These are phyloP conservation scores for Vannuccia rotundouncinata DNA, from an alignment of 2,888 invertebrate species.

Conservation along the genomic window DNA sequence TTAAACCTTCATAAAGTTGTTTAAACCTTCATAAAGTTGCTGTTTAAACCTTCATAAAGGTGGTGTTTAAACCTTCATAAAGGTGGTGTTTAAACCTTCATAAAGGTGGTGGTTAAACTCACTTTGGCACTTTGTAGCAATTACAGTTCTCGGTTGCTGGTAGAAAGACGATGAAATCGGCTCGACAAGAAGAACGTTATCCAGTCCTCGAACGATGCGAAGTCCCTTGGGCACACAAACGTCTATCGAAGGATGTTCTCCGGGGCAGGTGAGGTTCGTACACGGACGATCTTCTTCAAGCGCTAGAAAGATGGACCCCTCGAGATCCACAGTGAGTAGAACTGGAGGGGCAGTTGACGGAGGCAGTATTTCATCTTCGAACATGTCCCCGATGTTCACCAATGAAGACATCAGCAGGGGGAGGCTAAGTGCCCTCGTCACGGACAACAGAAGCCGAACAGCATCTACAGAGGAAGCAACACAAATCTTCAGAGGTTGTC, in stretches of 20 bases:
- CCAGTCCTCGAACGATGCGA: neutral
- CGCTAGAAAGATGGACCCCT: slow-evolving; percentile 64
- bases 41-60: no score
- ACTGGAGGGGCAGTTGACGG: slow-evolving; percentile 62
- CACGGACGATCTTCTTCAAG: slow-evolving; percentile 74
- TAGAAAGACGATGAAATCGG: no score
- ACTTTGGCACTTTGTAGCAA: no score
- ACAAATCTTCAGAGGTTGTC: no score
- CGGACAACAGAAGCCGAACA: no score
- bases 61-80: no score
- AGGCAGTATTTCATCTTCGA: slow-evolving; percentile 76
- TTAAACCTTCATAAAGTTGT: no score
- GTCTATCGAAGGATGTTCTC: slow-evolving; percentile 48
- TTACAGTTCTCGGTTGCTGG: no score
- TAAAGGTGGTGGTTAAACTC: no score
- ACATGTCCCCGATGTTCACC: slow-evolving; percentile 71
- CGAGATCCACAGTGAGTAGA: neutral
- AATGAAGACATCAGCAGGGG: slow-evolving; percentile 72
- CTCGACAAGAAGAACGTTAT: neutral
- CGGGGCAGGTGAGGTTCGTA: slow-evolving; percentile 73
- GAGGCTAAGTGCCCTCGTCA: neutral
- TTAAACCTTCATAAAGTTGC: no score
- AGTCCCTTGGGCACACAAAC: slow-evolving; percentile 24
- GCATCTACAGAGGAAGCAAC: no score
- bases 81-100: no score